Conservation (phyloP, 2,888 invertebrate species). For the Nycteola revayana region DNA sequence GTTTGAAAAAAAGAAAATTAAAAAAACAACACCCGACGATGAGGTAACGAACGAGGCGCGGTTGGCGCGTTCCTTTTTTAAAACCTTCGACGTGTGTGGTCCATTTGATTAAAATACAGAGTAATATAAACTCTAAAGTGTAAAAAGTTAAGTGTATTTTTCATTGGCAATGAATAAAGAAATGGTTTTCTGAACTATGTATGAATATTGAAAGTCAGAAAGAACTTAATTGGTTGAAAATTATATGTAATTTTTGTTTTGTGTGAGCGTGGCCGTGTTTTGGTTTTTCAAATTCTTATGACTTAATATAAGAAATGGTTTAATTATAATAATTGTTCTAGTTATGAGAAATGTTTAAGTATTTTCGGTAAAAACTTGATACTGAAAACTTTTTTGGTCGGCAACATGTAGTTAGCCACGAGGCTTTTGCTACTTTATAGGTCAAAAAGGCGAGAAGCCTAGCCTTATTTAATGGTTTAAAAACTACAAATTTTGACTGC, state of each 20-base stretch:
- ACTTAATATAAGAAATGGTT: constrained; percentile 35
- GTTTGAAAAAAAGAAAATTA: constrained; percentile 55
- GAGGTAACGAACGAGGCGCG: constrained; percentile 80
- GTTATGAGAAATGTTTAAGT: neutral
- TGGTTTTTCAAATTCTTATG: constrained; percentile 41
- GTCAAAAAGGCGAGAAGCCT: no score
- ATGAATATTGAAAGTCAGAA: constrained; percentile 26
- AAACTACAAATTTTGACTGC: no score
- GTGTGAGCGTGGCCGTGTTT: constrained; percentile 29
- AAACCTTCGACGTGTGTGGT: constrained; percentile 77
- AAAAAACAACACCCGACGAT: constrained; percentile 70
- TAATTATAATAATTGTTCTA: constrained; percentile 7
- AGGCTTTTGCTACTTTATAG: no score
- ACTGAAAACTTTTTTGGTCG: no score
- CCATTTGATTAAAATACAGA: constrained; percentile 28
- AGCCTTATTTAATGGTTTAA: no score
- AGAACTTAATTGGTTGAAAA: constrained; percentile 58
- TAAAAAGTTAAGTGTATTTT: neutral
- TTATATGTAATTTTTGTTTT: constrained; percentile 48
- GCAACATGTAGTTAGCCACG: no score
- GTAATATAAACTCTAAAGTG: neutral
- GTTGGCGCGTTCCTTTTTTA: constrained; percentile 78
- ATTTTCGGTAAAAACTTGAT: no score
- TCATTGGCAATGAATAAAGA: constrained; percentile 2
- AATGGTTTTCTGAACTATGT: constrained; percentile 23